Conservation (phyloP, 2,888 invertebrate species). For the Saturnia japonica region DNA sequence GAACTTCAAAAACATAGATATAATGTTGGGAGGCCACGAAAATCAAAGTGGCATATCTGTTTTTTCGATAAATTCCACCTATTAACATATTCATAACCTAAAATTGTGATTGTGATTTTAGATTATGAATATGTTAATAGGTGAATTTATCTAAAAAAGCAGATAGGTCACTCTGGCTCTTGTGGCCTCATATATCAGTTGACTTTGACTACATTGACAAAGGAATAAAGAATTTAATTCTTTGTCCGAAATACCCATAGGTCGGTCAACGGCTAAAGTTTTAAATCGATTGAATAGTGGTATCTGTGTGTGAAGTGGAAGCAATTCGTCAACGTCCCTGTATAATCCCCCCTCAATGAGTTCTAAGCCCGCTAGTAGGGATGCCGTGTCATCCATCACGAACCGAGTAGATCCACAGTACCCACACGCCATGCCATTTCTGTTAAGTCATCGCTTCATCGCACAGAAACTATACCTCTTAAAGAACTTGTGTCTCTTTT, state of each 20-base stretch:
- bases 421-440: constrained; percentile 42
- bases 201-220: constrained; percentile 3
- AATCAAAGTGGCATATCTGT: too few relatives aligned
- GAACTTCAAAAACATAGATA: too few relatives aligned
- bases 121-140: too few relatives aligned
- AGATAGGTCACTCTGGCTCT: too few relatives aligned
- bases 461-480: constrained; percentile 22
- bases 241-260: constrained; percentile 41
- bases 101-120: too few relatives aligned
- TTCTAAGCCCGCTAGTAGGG: constrained; percentile 67
- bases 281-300: constrained; percentile 74
- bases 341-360: constrained; percentile 78
- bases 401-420: constrained; percentile 47
- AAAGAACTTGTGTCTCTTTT: constrained; percentile 17
- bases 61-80: too few relatives aligned
- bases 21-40: too few relatives aligned
- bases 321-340: constrained; percentile 77
- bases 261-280: constrained; percentile 51
- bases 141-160: too few relatives aligned
- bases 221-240: constrained; percentile 41
- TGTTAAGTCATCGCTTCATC: constrained; percentile 64
- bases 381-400: constrained; percentile 75
- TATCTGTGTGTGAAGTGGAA: constrained; percentile 67
- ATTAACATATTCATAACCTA: too few relatives aligned
- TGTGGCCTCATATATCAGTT: neutral